phyloP scores from a whole-genome alignment of 2,888 invertebrate species.

The Chesias legatella region DNA sequence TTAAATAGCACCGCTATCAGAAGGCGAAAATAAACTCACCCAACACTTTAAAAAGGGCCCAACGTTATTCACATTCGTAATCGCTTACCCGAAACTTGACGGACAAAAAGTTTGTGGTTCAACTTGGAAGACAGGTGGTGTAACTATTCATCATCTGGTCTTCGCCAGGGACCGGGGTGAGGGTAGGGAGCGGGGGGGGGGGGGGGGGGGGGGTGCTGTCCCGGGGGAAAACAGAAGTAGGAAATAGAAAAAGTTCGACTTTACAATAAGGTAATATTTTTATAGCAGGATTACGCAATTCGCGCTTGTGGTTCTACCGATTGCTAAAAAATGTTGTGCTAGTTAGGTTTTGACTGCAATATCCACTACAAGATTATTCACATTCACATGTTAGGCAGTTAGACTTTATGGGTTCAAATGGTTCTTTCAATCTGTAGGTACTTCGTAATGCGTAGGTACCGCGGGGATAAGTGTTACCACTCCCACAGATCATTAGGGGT shows the following conservation, averaged over 20 bases:
- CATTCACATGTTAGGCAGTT: too few relatives aligned
- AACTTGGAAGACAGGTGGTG: constrained; percentile 36
- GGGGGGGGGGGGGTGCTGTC: constrained; percentile 9
- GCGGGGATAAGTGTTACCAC: too few relatives aligned
- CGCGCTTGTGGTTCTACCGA: too few relatives aligned
- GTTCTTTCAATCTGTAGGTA: too few relatives aligned
- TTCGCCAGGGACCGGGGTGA: constrained; percentile 3
- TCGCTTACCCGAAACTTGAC: constrained; percentile 32
- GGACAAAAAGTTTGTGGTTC: constrained; percentile 26
- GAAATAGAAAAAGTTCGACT: constrained; percentile 62
- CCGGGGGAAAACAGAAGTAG: constrained; percentile 31
- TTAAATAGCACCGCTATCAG: constrained; percentile 24
- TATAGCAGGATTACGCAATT: too few relatives aligned
- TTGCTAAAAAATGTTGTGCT: too few relatives aligned
- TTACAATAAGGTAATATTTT: constrained; percentile 47
- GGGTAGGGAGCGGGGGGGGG: constrained; percentile 8
- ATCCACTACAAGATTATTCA: too few relatives aligned
- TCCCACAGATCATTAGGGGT: too few relatives aligned
- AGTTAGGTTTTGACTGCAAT: too few relatives aligned
- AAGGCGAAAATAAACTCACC: constrained; percentile 18
- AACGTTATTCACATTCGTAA: constrained; percentile 28
- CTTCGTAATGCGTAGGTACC: too few relatives aligned
- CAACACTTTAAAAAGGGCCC: constrained; percentile 28
- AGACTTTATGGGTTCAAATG: too few relatives aligned
- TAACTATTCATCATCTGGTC: constrained; percentile 37